Conservation (phyloP, 2,888 invertebrate species). For the Clepsis dumicolana region DNA sequence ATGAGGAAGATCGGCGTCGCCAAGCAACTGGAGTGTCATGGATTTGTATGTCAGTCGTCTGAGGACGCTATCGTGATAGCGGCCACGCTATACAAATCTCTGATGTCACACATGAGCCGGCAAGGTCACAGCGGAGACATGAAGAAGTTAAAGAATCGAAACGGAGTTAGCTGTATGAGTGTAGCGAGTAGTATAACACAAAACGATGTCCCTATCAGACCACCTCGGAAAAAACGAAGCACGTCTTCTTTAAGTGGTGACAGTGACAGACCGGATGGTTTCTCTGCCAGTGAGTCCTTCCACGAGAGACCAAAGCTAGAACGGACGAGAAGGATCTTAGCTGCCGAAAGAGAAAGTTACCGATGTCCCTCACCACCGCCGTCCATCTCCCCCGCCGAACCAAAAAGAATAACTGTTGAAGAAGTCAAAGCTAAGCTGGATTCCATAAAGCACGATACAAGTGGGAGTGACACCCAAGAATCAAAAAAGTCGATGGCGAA, state of each 20-base stretch:
- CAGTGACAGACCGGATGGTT: constrained; percentile 86
- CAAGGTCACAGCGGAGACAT: constrained; percentile 77
- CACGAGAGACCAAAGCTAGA: constrained; percentile 80
- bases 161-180: constrained; percentile 92
- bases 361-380: constrained; percentile 80
- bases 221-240: constrained; percentile 91
- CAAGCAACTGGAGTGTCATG: constrained; percentile 95
- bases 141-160: constrained; percentile 88
- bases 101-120: constrained; percentile 92
- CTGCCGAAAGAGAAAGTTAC: constrained; percentile 84
- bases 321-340: constrained; percentile 84
- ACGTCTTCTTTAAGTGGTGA: constrained; percentile 88
- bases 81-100: constrained; percentile 95
- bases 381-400: constrained; percentile 68
- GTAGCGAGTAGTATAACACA: constrained; percentile 88
- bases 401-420: constrained; percentile 79
- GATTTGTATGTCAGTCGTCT: constrained; percentile 94
- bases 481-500: constrained; percentile 77
- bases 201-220: constrained; percentile 87
- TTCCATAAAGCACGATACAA: constrained; percentile 77
- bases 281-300: constrained; percentile 77
- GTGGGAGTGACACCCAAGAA: constrained; percentile 82
- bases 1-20: constrained; percentile 93
- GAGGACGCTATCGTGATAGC: constrained; percentile 97
- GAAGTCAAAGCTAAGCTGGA: constrained; percentile 87